Evolutionary conservation across 2,888 invertebrate genomes (phyloP), one percentile per base, ranked within the genome.

Genomic region (Thereva unica): DNA sequence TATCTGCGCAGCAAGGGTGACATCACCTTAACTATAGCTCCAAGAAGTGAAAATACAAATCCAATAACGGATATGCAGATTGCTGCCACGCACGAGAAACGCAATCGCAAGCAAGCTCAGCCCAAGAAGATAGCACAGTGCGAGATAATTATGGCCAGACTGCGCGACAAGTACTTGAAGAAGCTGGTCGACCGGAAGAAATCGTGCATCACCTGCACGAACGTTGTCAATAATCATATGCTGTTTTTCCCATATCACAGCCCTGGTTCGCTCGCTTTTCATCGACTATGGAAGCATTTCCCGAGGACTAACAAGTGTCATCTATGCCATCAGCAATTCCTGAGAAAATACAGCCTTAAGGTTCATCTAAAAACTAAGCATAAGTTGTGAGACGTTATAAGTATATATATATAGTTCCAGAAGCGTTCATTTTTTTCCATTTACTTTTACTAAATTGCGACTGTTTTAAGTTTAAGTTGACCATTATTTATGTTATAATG

Each of bases 271-370:
- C 74, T 85, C 66, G 75, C 81, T 1, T 73, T 85, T 66, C 85
- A 86, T 75, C 77, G 78, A 9, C 71, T 82, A 35, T 86, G 85
- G 85, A 80, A 82, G 67, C 85, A 86, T 72, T 69, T 74, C 10
- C 38, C 37, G 12, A 68, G 47, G 47, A 68, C 68, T 9, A 63
- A 69, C 44, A 69, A 71, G 63, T 80, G 80, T 47, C 65, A 67
- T 38, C 72, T 73, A 65, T 80, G 80, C 70, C 72, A 72, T 41
- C 71, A 71, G 67, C 70, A 71, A 64, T 80, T 80, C 68, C 73
- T 72, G 70, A 73, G 74, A 64, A 73, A 72, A 59, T 78, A 77
- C 72, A 79, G 77, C 68, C 74, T 79, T 56, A 74, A 73, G 41
- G 72, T 82, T 73, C 82, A 82, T 72, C 68, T 71, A 6, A 73